phyloP scores from a whole-genome alignment of 2,113 vertebrate species.

The Xiphophorus maculatus region DNA sequence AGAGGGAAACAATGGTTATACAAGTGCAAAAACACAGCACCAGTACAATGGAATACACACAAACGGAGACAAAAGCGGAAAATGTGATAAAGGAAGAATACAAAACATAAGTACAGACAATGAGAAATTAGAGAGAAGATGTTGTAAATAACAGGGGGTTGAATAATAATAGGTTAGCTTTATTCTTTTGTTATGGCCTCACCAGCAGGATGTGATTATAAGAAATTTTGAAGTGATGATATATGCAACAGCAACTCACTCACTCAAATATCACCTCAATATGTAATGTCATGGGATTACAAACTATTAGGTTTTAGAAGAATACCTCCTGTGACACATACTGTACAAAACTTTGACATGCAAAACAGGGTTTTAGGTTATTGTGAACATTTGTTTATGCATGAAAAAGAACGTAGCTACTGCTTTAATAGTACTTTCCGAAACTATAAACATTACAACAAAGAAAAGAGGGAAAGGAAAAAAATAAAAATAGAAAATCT shows the following conservation, averaged over 20 bases:
- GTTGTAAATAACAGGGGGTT: no score
- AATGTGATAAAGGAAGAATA: neutral
- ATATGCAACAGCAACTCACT: neutral
- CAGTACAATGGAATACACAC: neutral
- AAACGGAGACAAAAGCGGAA: neutral
- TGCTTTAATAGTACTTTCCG: neutral
- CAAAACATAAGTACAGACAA: neutral
- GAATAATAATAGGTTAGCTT: no score
- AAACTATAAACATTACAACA: neutral
- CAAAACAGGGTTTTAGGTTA: no score
- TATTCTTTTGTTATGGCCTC: no score
- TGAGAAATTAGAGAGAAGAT: neutral
- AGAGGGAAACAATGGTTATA: constrained; percentile 27
- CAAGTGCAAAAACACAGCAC: constrained; percentile 13
- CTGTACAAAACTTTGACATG: neutral
- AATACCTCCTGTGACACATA: neutral
- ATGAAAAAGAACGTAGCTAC: neutral
- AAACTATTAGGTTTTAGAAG: neutral
- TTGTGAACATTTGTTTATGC: no score
- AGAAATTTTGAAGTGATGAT: neutral
- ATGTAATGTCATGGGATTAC: neutral
- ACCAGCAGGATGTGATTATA: neutral
- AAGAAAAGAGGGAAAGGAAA: constrained; percentile 9
- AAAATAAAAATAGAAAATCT: constrained; percentile 9
- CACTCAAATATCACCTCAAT: neutral